These are phyloP conservation scores for Bugula neritina DNA, from an alignment of 2,888 invertebrate genomes.

Conservation along the genomic window DNA sequence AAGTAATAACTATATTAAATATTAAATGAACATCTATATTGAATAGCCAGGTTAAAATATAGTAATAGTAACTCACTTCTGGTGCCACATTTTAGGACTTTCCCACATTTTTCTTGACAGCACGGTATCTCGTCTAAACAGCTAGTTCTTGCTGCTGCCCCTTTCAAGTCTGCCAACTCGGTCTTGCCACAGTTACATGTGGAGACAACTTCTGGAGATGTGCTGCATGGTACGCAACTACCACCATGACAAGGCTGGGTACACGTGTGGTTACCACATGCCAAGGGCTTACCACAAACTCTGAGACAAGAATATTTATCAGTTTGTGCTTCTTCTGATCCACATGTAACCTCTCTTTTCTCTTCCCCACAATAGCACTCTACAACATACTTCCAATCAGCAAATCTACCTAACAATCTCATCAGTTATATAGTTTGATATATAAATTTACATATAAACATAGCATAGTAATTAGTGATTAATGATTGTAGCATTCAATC, in stretches of 20 bases:
- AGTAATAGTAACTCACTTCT: background rate
- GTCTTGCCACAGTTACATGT: slow-evolving; percentile 44
- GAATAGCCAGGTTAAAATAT: no score
- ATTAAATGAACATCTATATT: no score
- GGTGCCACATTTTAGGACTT: slow-evolving; percentile 58
- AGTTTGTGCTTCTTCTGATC: slow-evolving; percentile 47
- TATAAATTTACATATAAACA: no score
- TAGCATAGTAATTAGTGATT: no score
- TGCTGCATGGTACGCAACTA: slow-evolving; percentile 66
- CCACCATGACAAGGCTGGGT: slow-evolving; percentile 70
- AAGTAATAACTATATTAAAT: no score
- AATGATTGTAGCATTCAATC: no score
- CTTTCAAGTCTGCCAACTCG: slow-evolving; percentile 26
- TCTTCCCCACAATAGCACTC: slow-evolving; percentile 69
- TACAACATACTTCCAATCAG: no score
- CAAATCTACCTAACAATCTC: no score
- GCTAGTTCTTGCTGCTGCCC: slow-evolving; percentile 33
- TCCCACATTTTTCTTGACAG: slow-evolving; percentile 71
- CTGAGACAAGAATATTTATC: slow-evolving; percentile 41
- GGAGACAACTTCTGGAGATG: slow-evolving; percentile 34
- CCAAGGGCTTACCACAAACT: slow-evolving; percentile 35
- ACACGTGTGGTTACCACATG: slow-evolving; percentile 64
- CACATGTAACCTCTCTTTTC: slow-evolving; percentile 62
- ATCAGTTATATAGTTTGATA: no score
- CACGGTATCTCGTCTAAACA: slow-evolving; percentile 47